These are phyloP conservation scores for Dasypus novemcinctus DNA, from an alignment of 2,113 vertebrate genomes.

Conservation along the genomic window DNA sequence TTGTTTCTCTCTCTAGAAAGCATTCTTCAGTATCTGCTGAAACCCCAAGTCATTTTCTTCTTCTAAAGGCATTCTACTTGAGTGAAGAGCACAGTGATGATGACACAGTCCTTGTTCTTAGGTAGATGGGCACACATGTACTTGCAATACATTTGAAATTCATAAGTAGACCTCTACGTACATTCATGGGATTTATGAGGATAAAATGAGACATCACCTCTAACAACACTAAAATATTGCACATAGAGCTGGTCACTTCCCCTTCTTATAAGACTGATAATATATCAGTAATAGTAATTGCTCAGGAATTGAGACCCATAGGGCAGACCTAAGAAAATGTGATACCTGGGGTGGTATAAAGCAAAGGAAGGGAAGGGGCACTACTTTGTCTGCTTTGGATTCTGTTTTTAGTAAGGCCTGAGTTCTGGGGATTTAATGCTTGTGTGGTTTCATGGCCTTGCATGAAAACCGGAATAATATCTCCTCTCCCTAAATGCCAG, in stretches of 20 bases:
- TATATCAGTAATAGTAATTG: neutral
- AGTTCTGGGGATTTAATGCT: constrained; percentile 56
- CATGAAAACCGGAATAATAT: constrained; percentile 13
- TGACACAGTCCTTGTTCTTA: neutral
- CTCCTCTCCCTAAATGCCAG: neutral
- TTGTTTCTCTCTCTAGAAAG: neutral
- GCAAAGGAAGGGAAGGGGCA: neutral
- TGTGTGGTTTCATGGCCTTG: constrained; percentile 32
- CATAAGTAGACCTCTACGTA: neutral
- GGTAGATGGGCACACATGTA: neutral
- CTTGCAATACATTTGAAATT: neutral
- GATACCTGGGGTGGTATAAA: neutral
- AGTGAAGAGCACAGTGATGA: neutral
- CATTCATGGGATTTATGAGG: neutral
- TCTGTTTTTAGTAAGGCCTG: neutral
- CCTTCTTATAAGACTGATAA: neutral
- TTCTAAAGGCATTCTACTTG: neutral
- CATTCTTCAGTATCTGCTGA: neutral
- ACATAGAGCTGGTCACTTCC: neutral
- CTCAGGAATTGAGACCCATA: neutral
- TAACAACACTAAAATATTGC: neutral
- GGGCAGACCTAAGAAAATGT: neutral
- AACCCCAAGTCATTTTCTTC: neutral
- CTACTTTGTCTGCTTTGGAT: neutral
- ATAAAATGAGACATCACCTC: neutral